phyloP scores from a whole-genome alignment of 2,888 invertebrate species.

The Eudemis profundana region DNA sequence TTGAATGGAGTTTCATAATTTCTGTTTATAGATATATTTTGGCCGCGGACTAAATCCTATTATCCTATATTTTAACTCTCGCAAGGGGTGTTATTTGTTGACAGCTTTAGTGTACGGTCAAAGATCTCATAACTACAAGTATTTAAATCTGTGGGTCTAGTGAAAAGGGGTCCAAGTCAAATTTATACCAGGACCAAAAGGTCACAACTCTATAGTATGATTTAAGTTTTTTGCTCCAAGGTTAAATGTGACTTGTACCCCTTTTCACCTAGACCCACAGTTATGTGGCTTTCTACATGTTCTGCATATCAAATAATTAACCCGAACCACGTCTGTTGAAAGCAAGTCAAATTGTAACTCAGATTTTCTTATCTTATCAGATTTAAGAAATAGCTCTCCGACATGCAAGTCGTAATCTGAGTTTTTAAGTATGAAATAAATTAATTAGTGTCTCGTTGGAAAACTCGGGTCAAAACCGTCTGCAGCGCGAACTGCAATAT shows the following conservation, averaged over 20 bases:
- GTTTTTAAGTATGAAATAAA: conserved; percentile 15
- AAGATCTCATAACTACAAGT: background rate
- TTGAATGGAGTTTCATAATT: background rate
- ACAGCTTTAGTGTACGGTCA: background rate
- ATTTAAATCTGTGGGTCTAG: too few relatives aligned
- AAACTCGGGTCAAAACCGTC: conserved; percentile 11
- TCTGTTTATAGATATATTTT: background rate
- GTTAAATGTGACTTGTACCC: too few relatives aligned
- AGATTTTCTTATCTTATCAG: conserved; percentile 25
- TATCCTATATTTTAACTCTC: too few relatives aligned
- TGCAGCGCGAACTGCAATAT: conserved; percentile 4
- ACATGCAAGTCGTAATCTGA: conserved; percentile 25
- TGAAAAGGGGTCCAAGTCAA: too few relatives aligned
- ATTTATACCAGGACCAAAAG: too few relatives aligned
- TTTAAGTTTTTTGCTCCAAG: too few relatives aligned
- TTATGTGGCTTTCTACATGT: background rate
- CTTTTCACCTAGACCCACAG: too few relatives aligned
- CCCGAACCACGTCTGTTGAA: conserved; percentile 13
- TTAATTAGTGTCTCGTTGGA: conserved; percentile 22
- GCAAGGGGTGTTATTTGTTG: background rate
- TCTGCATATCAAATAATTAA: conserved; percentile 5
- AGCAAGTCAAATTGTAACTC: background rate
- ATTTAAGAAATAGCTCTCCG: conserved; percentile 8
- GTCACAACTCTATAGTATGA: too few relatives aligned
- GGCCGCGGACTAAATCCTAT: background rate